A percentile compares a stretch with the other conserved stretches of the same genome.
phyloP scores from a whole-genome alignment of 2,888 invertebrate genomes.

The Salpingus planirostris region DNA sequence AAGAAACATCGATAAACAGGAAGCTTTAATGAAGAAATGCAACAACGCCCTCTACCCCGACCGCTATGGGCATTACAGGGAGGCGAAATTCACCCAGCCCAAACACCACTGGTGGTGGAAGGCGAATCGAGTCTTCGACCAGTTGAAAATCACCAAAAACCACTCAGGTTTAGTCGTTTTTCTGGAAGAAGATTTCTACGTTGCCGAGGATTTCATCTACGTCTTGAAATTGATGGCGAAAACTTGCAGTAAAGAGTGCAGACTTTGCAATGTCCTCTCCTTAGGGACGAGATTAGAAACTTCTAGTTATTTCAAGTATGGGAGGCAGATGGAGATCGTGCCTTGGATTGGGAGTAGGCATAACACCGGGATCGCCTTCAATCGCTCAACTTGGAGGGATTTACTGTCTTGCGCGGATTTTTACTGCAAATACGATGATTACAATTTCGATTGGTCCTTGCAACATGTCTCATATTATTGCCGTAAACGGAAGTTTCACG shows the following conservation, averaged over 20 bases:
- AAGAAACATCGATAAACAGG: conserved; percentile 74
- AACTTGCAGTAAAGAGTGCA: conserved; percentile 68
- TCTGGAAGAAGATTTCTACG: conserved; percentile 96
- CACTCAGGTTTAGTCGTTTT: conserved; percentile 84
- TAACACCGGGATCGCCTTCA: conserved; percentile 98
- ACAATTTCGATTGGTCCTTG: conserved; percentile 99
- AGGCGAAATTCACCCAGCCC: conserved; percentile 94
- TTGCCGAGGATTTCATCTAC: conserved; percentile 90
- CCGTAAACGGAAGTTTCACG: conserved; percentile 65
- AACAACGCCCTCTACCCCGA: conserved; percentile 90
- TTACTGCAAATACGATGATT: conserved; percentile 96
- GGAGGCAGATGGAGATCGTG: conserved; percentile 84
- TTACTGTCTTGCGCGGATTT: conserved; percentile 71
- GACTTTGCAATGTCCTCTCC: conserved; percentile 84
- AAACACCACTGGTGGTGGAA: conserved; percentile 99
- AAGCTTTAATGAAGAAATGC: conserved; percentile 73
- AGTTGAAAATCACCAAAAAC: conserved; percentile 70
- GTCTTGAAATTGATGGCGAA: conserved; percentile 72
- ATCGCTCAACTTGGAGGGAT: conserved; percentile 76
- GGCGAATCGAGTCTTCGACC: conserved; percentile 88
- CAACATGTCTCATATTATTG: conserved; percentile 84
- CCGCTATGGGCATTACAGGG: conserved; percentile 93
- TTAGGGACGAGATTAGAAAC: conserved; percentile 79
- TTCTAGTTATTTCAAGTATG: too few relatives aligned
- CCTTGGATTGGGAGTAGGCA: conserved; percentile 96